Percentiles rank a stretch among this genome's conserved stretches.
These are phyloP conservation scores for Drusus annulatus DNA, from an alignment of 1,140 invertebrate species.

Conservation along the genomic window DNA sequence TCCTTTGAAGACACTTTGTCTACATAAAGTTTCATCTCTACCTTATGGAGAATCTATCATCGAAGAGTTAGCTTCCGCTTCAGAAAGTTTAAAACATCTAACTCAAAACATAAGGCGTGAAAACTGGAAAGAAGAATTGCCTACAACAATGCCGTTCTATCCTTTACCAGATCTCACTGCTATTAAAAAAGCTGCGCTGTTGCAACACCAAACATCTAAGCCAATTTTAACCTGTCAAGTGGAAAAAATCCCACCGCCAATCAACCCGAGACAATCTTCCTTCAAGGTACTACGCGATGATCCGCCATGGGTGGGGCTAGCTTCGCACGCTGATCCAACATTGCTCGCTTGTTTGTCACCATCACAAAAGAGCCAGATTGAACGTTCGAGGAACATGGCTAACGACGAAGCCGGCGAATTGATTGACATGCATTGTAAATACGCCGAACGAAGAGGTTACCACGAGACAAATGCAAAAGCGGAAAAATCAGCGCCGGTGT, in stretches of 20 bases:
- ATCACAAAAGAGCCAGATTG: conserved; percentile 75
- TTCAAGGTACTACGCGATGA: conserved; percentile 65
- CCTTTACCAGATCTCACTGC: conserved; percentile 59
- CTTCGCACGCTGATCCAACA: conserved; percentile 73
- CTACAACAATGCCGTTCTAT: conserved; percentile 59
- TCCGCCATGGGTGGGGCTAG: conserved; percentile 73
- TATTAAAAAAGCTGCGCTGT: conserved; percentile 59
- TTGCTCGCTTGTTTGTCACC: conserved; percentile 80
- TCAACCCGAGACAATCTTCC: conserved; percentile 66
- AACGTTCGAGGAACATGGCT: conserved; percentile 66
- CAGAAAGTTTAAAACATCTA: conserved; percentile 73
- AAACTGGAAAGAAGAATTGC: conserved; percentile 34
- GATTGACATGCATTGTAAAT: conserved; percentile 79
- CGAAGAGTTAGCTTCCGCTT: conserved; percentile 77
- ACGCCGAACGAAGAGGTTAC: conserved; percentile 75
- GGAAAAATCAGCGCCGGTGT: conserved; percentile 58
- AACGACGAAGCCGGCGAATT: conserved; percentile 73
- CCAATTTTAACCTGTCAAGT: conserved; percentile 20
- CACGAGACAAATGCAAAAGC: conserved; percentile 65
- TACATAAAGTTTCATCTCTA: conserved; percentile 75
- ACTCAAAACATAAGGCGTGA: conserved; percentile 14
- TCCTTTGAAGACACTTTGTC: conserved; percentile 71
- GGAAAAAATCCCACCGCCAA: conserved; percentile 62
- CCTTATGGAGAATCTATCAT: conserved; percentile 78
- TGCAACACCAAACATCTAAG: conserved; percentile 45